A percentile compares a stretch with the other conserved stretches of the same genome.
Evolutionary conservation across 2,797 vertebrate genomes (phyloP).

Genomic region (Okamejei kenojei): DNA sequence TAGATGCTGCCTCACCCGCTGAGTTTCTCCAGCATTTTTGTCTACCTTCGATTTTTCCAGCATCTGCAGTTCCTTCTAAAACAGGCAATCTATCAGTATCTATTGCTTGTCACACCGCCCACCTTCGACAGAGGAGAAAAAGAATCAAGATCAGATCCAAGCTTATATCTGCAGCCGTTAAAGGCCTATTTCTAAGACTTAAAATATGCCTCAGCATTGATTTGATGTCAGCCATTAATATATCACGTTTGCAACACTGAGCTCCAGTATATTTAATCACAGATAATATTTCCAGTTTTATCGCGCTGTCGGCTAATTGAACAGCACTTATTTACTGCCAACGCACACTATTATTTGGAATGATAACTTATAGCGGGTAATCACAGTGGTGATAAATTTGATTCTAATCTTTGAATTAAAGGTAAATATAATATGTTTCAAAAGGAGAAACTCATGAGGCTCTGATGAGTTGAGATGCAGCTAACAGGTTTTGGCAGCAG

Average conservation of each 20-base stretch:
- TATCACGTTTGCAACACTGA: background rate
- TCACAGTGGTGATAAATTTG: background rate
- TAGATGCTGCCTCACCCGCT: too few species aligned
- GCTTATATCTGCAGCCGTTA: background rate
- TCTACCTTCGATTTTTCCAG: too few species aligned
- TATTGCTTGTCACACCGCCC: background rate
- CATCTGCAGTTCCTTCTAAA: too few species aligned
- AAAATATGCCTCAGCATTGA: background rate
- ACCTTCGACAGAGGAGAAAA: background rate
- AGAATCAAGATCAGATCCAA: background rate
- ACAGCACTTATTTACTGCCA: background rate
- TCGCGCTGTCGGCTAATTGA: background rate
- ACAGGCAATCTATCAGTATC: background rate
- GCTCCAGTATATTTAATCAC: background rate
- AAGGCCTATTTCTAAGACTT: background rate
- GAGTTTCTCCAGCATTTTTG: too few species aligned
- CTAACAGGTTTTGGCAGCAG: background rate
- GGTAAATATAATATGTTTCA: background rate
- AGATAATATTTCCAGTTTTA: slow-evolving; percentile 5
- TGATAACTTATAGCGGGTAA: background rate
- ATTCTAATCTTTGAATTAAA: slow-evolving; percentile 1
- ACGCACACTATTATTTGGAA: background rate
- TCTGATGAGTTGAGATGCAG: background rate
- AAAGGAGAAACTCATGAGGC: background rate
- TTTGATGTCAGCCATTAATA: background rate